Base-by-base conservation (phyloP, 2,797 vertebrate genomes). In the Hippocampus kuda region DNA sequence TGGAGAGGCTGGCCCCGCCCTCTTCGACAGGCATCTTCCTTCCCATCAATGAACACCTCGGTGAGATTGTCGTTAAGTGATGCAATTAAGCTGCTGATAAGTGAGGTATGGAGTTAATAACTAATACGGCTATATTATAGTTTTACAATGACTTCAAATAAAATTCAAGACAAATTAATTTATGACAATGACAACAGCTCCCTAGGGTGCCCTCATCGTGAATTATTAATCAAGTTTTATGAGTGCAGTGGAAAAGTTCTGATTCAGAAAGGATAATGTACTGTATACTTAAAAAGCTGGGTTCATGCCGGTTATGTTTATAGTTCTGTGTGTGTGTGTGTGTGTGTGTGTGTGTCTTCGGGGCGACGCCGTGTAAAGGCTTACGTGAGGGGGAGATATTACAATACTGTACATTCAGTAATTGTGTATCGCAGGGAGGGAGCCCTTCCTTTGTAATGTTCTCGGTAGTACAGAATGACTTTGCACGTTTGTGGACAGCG, bases 1-100 rank as follows among this genome's bases (percentile, higher is more conserved):
- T 71, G 73, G 65, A 56, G 72, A 49, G 72, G 6, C 38, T 85
- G 81, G 87, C 87, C 88, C 83, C 87, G 86, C 86, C 90, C 87
- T 79, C 77, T 81, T 75, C 15, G 6, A 60, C 15, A 54, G 71
- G 78, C 77, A 82, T 83, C 71, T 78, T 85, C 80, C 73, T 11
- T 30, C 20, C 61, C 34, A 18, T 41, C 66, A 44, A 5, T 76
- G 68, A 72, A 48, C 63, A 65, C 46, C 27, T 4, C 42, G n/a
- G 11, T 48, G 3, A 38, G 34, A 38, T 38, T 38, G 34, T 38
- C 16, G 24, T 15, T 20, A n/a, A 41, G 41, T 22, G 64, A 73
- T 56, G 8, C 26, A 54, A 18, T 67, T 62, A 53, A 49, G 49
- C 56, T n/a, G 70, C 2, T 70, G 65, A 68, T 57, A n/a, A 24